A percentile compares a stretch with the other conserved stretches of the same genome.
These are phyloP conservation scores for Drepana falcataria DNA, from an alignment of 2,888 invertebrate species.

Conservation along the genomic window DNA sequence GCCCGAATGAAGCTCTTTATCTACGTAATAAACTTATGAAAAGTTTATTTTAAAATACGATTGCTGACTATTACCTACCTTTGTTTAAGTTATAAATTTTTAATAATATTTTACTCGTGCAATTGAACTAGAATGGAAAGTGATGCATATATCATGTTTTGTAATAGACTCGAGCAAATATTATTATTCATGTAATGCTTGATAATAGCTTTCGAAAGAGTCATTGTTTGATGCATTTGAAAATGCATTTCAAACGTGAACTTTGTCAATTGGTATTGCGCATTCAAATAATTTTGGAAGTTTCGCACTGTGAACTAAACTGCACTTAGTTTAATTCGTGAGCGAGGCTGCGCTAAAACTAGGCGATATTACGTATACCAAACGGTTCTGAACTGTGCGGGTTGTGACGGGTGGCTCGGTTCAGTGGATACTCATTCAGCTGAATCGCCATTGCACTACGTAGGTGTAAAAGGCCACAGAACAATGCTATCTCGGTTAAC, in stretches of 20 bases:
- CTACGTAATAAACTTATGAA: no score
- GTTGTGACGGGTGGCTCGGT: constrained; percentile 48
- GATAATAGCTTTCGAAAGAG: no score
- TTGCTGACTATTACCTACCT: no score
- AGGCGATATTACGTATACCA: constrained; percentile 4
- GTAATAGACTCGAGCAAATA: no score
- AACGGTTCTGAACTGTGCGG: constrained; percentile 43
- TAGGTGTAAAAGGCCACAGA: constrained; percentile 46
- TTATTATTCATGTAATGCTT: no score
- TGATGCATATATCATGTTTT: no score
- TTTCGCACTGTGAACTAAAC: constrained; percentile 7
- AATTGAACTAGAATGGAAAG: no score
- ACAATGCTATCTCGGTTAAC: constrained; percentile 37
- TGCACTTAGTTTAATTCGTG: constrained; percentile 7
- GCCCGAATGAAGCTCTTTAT: no score
- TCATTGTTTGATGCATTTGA: no score
- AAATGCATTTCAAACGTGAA: background rate
- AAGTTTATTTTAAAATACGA: no score
- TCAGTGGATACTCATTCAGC: constrained; percentile 62
- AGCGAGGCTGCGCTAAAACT: constrained; percentile 4
- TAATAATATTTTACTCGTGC: no score
- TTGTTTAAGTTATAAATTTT: no score
- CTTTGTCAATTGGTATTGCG: background rate
- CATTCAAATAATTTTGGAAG: background rate
- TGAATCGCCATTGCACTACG: constrained; percentile 37